phyloP scores from a whole-genome alignment of 2,888 invertebrate species.

The Orgyia antiqua region DNA sequence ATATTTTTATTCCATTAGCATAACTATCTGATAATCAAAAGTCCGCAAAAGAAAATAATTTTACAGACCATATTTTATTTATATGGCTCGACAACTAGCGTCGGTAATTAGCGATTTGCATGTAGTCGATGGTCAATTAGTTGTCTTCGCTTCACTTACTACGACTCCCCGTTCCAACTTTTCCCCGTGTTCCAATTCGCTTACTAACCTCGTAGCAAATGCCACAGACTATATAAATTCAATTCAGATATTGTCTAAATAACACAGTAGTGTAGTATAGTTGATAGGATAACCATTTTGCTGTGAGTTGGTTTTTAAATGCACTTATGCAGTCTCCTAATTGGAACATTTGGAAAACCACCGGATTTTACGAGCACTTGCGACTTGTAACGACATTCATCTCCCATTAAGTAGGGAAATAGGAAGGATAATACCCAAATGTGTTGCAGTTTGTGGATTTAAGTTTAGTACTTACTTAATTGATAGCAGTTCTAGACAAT shows the following conservation, averaged over 20 bases:
- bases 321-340: slow-evolving; percentile 30
- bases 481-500: slow-evolving; percentile 48
- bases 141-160: slow-evolving; percentile 44
- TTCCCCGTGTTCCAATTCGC: slow-evolving; percentile 21
- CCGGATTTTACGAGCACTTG: slow-evolving; percentile 64
- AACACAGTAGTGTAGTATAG: too few species aligned
- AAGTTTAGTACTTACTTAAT: slow-evolving; percentile 56
- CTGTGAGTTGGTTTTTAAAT: too few species aligned
- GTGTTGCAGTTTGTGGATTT: slow-evolving; percentile 62
- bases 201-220: slow-evolving; percentile 16
- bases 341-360: slow-evolving; percentile 43
- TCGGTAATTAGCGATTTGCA: slow-evolving; percentile 63
- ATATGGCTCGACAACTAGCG: slow-evolving; percentile 38
- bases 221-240: slow-evolving; percentile 24
- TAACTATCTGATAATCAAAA: slow-evolving; percentile 19
- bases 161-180: slow-evolving; percentile 26
- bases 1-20: slow-evolving; percentile 21
- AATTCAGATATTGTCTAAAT: too few species aligned
- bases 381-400: slow-evolving; percentile 69
- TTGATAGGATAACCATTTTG: too few species aligned
- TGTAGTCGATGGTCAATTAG: slow-evolving; percentile 59
- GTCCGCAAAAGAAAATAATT: slow-evolving; percentile 36
- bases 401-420: slow-evolving; percentile 67
- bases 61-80: slow-evolving; percentile 44
- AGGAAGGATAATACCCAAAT: slow-evolving; percentile 60